A percentile compares a stretch with the other conserved stretches of the same genome.
Evolutionary conservation across 2,888 invertebrate species (phyloP).

Genomic region (Hemistola chrysoprasaria): DNA sequence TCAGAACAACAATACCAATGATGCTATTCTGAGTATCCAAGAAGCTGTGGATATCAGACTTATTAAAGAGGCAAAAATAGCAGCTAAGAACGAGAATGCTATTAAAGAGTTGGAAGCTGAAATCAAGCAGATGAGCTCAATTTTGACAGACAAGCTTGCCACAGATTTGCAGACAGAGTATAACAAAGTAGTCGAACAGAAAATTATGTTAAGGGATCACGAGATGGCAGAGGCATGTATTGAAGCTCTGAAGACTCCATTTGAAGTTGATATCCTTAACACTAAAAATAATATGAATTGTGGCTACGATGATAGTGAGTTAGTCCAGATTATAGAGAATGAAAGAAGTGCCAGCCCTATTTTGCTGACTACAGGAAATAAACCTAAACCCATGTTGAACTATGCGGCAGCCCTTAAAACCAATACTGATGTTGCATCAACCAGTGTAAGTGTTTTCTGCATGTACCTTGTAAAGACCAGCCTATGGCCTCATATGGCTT

Average conservation of each 20-base stretch:
- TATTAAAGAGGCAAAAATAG: slow-evolving; percentile 62
- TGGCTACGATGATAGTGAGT: slow-evolving; percentile 44
- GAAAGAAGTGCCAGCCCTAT: slow-evolving; percentile 52
- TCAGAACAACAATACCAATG: slow-evolving; percentile 57
- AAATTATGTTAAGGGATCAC: slow-evolving; percentile 51
- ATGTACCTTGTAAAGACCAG: too few relatives aligned
- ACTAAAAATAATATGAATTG: slow-evolving; percentile 51
- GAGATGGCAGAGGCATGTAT: slow-evolving; percentile 72
- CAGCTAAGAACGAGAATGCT: slow-evolving; percentile 63
- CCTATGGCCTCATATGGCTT: too few relatives aligned
- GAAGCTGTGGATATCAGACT: slow-evolving; percentile 68
- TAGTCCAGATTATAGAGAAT: slow-evolving; percentile 43
- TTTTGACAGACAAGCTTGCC: slow-evolving; percentile 65
- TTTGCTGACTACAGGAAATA: slow-evolving; percentile 37
- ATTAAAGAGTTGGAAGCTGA: slow-evolving; percentile 72
- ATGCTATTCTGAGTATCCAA: slow-evolving; percentile 70
- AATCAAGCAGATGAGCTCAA: slow-evolving; percentile 69
- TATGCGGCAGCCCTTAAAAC: slow-evolving; percentile 66
- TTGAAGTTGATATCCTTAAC: slow-evolving; percentile 56
- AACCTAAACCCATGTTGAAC: slow-evolving; percentile 50
- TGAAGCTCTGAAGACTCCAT: slow-evolving; percentile 58
- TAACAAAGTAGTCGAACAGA: slow-evolving; percentile 54
- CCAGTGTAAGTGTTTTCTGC: slow-evolving; percentile 59
- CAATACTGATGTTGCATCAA: slow-evolving; percentile 50
- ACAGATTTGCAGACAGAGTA: slow-evolving; percentile 54